These are phyloP conservation scores for Etheostoma perlongum DNA, from an alignment of 2,797 vertebrate genomes.

Conservation along the genomic window DNA sequence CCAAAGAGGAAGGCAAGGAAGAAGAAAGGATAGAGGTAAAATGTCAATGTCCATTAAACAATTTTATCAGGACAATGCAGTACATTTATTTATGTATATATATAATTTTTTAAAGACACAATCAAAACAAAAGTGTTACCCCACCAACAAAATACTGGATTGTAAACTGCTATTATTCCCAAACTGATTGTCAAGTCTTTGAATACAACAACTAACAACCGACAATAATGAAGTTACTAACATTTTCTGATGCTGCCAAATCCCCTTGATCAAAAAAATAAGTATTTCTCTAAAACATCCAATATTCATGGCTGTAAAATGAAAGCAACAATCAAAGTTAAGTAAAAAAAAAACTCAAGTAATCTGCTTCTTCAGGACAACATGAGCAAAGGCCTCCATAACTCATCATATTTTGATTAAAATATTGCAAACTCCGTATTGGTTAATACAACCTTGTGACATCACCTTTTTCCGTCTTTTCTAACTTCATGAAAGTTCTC, in stretches of 20 bases:
- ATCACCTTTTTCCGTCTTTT: neutral
- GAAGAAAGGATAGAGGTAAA: neutral
- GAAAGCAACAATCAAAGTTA: neutral
- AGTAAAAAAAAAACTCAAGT: neutral
- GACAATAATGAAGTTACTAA: neutral
- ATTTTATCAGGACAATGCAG: too few relatives aligned
- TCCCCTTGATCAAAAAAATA: neutral
- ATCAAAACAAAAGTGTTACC: neutral
- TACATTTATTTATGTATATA: too few relatives aligned
- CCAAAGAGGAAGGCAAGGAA: neutral
- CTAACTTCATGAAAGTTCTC: neutral
- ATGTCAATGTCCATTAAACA: too few relatives aligned
- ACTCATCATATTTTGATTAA: neutral
- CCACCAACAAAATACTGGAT: neutral
- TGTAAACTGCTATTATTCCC: neutral
- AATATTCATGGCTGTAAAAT: neutral
- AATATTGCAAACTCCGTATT: neutral
- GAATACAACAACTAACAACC: neutral
- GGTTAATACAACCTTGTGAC: neutral
- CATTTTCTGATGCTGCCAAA: neutral
- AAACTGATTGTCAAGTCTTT: neutral
- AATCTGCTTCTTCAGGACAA: neutral
- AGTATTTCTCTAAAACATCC: neutral
- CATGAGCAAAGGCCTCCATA: neutral
- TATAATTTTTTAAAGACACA: too few relatives aligned